Evolutionary conservation across 2,888 invertebrate species (phyloP), one percentile per base, ranked within the genome.

Genomic region (Oeneis ivallda): DNA sequence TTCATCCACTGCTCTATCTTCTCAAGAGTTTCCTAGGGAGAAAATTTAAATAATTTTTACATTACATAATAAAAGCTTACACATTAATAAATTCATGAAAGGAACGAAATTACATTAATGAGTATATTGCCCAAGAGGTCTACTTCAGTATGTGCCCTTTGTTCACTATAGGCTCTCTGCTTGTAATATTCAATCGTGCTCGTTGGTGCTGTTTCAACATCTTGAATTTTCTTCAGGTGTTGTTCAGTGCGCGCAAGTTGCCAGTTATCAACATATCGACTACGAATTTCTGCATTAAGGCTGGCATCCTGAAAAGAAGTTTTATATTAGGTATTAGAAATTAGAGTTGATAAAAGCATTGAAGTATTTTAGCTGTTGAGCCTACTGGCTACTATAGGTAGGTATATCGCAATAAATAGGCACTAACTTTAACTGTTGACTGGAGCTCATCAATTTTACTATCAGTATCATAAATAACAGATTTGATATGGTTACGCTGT

Each of bases 1-100:
- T 79, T 75, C 89, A 90, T 90, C 84, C 84, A 86, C 0, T 70
- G 52, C 56, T 90, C 89, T 5, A 89, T 77, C 69, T 80, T 81
- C 41, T 77, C 69, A n/a, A 88, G 73, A 37, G 82, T 85, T 75
- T 89, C 88, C 89, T 59, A 17, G 37, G 17, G 13, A 47, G 4
- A 43, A 43, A 43, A 26, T 26, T 26, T 26, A 26, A 4, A 26
- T 26, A 26, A 4, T 26, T 26, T 26, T 26, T 26, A 26, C 26
- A 26, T 26, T n/a, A 26, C 26, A 4, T 26, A 26, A 26, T 26
- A 26, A 26, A 26, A 26, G 26, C 26, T 26, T 26, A 26, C 5
- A 26, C 26, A 26, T 26, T 4, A 26, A 2, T 26, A 26, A 5
- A 5, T 26, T 26, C 5, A 37, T 7, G 37, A 37, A 37, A 0